Base-by-base conservation (phyloP, 2,797 vertebrate species). In the Tachyglossus aculeatus region DNA sequence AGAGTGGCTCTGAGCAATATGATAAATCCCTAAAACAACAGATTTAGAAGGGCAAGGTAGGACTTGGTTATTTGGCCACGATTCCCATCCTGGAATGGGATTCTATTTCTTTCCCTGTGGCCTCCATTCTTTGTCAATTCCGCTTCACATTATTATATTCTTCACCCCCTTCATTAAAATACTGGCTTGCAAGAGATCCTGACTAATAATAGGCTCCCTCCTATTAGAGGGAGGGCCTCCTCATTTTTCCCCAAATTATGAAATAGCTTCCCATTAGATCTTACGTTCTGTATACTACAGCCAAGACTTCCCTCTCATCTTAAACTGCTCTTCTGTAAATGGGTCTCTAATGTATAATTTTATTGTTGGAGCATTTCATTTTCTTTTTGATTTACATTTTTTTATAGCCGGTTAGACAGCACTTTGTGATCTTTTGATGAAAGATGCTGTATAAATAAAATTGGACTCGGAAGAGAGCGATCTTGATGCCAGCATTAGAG, bases 261-360 rank as follows among this genome's bases (percentile, higher is more conserved):
- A 87, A 85, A 87, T 67, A 81, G 82, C 78, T 83, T 80, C 82
- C 80, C 78, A 87, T 81, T 81, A 80, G 78, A 85, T 78, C 82
- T 79, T 81, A 78, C 27, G 62, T 63, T 80, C 85, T 78, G 71
- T 83, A 69, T 71, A 81, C 71, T 80, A 41, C 71, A 74, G 82
- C 82, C 78, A 85, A 81, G 78, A 83, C 76, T 74, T 71, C 71
- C 73, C 73, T 85, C 80, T 83, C 73, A 73, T 85, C 66, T 85
- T 85, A 81, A 86, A 83, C 84, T 71, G 70, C 52, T 79, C 70
- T 66, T 57, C 65, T 81, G 81, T 87, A 83, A 85, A 87, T 85
- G 82, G 80, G 63, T 71, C 74, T 87, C 80, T 87, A 85, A 87
- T 87, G 80, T 85, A 81, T 81, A 87, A 87, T 87, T 85, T 87